A percentile compares a stretch with the other conserved stretches of the same genome.
These are phyloP conservation scores for Orthosia cruda DNA, from an alignment of 2,888 invertebrate species.

Conservation along the genomic window DNA sequence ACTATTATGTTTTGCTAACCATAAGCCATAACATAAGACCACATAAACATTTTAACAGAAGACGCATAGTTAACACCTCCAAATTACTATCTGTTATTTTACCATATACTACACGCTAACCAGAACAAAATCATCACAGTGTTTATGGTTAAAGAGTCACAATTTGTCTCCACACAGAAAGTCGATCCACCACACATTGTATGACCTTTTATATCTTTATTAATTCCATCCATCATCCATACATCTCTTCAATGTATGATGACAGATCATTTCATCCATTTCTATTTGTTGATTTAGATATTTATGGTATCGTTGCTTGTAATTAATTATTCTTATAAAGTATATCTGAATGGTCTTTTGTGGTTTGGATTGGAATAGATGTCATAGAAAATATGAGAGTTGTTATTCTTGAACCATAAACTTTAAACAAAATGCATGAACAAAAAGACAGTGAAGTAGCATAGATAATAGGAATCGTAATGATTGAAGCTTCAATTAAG, in stretches of 20 bases:
- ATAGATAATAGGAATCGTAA: neutral
- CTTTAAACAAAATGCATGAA: neutral
- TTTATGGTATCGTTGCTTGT: conserved; percentile 63
- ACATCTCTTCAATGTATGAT: conserved; percentile 67
- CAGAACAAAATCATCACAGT: conserved; percentile 76
- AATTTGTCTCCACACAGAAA: conserved; percentile 81
- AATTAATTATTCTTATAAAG: conserved; percentile 63
- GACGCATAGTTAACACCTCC: neutral
- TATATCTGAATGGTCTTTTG: conserved; percentile 50
- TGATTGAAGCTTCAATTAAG: conserved; percentile 9
- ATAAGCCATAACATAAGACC: too few species aligned
- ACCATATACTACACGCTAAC: conserved; percentile 68
- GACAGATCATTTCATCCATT: conserved; percentile 76
- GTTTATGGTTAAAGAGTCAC: conserved; percentile 79
- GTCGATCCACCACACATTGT: conserved; percentile 69
- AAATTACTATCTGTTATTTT: conserved; percentile 26
- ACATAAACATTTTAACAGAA: neutral
- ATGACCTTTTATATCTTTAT: conserved; percentile 79
- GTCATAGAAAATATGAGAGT: conserved; percentile 11
- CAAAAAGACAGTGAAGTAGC: neutral
- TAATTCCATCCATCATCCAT: conserved; percentile 81
- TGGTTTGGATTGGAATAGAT: conserved; percentile 14
- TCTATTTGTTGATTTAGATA: conserved; percentile 76
- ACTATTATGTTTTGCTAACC: neutral
- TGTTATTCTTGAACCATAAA: conserved; percentile 14